Base-by-base conservation (phyloP, 1,140 invertebrate species). In the Apis florea region DNA sequence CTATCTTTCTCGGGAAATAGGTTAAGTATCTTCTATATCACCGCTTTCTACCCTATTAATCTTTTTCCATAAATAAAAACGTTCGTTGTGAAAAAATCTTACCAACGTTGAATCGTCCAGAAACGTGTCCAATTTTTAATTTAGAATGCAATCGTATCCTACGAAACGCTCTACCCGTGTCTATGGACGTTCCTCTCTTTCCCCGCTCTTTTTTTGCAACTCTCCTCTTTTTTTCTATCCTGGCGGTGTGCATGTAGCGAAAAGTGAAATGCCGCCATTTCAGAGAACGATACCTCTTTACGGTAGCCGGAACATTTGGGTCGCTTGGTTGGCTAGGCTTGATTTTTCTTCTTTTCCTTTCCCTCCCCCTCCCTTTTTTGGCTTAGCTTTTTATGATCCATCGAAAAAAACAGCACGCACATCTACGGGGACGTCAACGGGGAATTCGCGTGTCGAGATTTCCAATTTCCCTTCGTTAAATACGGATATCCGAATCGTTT, bases 301-400 rank as follows among this genome's bases (percentile, higher is more conserved):
- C 64, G 64, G 49, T 81, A 75, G 68, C 63, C 72, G 58, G 24
- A 61, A 84, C 72, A 84, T 75, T 47, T 49, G 40, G 67, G 54
- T 81, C 72, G 64, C 71, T 64, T 68, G 59, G 66, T 83, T 64
- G 72, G 72, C 47, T 53, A 76, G 61, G 66, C 67, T 61, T 58
- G 54, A 64, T 77, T 68, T 67, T 54, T 17, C 53, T 17, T 54
- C 12, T 54, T 17, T 17, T 54, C 5, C 12, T 15, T 17, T 21
- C 54, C 6, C 1, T 5, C 17, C 8, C 8, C 6, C 1, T 10
- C 10, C 26, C 19, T 59, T 58, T 73, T 53, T 71, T 72, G 53
- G 69, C 70, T 68, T 40, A 49, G 74, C 73, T 78, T 82, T n/a
- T 85, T 85, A 86, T 67, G 53, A 85, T 47, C 56, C 26, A 76